Evolutionary conservation across 2,113 vertebrate species (phyloP), one percentile per base, ranked within the genome.

Genomic region (Neodontobutis hainanensis): DNA sequence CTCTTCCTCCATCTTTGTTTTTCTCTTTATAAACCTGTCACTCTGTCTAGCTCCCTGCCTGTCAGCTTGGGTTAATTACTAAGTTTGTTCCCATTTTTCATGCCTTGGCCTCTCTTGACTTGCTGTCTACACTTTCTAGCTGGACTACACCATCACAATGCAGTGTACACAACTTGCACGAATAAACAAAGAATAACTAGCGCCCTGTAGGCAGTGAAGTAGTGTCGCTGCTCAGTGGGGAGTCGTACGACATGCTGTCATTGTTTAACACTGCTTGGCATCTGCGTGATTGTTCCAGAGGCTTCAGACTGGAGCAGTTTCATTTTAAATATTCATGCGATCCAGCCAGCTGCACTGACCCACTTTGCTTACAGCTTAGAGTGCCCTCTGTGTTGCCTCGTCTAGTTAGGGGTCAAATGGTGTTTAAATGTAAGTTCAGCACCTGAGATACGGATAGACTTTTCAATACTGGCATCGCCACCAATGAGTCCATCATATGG

Each of bases 291-390:
- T 72, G 72, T 87, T 80, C 59, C 57, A 51, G 49, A 68, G 69
- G 52, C 73, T 85, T 84, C 53, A 45, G 65, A 78, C 73, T 49
- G 70, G 70, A 83, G 77, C 79, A 10, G 63, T 73, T 84, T 79
- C 61, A 55, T 66, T 83, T 89, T 49, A 88, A 89, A 90, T 87
- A 88, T 88, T 88, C 77, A 88, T 85, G 62, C 8, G 4, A 76
- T 85, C 74, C 59, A 61, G 81, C 71, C 84, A 73, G 73, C 84
- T 86, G 72, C 83, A 85, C 81, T 86, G 89, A 88, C 84, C 86
- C 86, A 86, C 74, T 88, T 88, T 85, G 59, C 72, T 67, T 82
- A 86, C 80, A 90, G 83, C 85, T 87, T 84, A 81, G 68, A 72
- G 76, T 58, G 68, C 55, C 81, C 1, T 70, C 65, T 38, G 62